A percentile compares a stretch with the other conserved stretches of the same genome.
Conservation (phyloP, 1,140 invertebrate genomes). For the Pogonognathellus flavescens region DNA sequence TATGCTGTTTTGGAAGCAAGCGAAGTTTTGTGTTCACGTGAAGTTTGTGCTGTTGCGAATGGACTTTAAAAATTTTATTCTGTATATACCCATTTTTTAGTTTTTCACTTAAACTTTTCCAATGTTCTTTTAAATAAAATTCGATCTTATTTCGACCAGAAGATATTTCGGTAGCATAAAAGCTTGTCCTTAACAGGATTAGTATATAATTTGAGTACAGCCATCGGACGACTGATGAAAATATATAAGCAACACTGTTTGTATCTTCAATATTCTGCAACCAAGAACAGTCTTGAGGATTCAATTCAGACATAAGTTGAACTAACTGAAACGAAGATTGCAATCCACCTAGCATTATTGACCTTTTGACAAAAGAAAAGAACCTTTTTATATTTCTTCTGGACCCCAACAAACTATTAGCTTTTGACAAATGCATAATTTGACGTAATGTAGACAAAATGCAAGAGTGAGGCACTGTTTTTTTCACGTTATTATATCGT, state of each 20-base stretch:
- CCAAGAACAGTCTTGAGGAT: conserved; percentile 21
- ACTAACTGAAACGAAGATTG: conserved; percentile 46
- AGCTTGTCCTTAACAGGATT: conserved; percentile 23
- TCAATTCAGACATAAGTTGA: conserved; percentile 30
- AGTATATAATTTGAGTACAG: conserved; percentile 52
- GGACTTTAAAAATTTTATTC: neutral
- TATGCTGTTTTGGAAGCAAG: conserved; percentile 46
- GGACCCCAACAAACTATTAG: conserved; percentile 43
- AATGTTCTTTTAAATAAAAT: conserved; percentile 53
- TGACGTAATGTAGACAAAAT: conserved; percentile 52
- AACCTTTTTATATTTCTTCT: conserved; percentile 54
- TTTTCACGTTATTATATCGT: neutral
- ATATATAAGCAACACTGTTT: neutral
- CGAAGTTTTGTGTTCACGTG: conserved; percentile 10
- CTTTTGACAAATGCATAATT: conserved; percentile 40
- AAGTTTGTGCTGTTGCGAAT: neutral
- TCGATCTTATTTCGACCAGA: neutral
- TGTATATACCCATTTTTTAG: conserved; percentile 8
- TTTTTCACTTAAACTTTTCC: conserved; percentile 56
- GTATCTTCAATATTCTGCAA: neutral
- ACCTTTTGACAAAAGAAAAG: conserved; percentile 56
- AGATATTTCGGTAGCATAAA: conserved; percentile 56
- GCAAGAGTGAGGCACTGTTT: conserved; percentile 29
- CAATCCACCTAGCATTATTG: conserved; percentile 53
- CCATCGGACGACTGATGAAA: conserved; percentile 54